Base-by-base conservation (phyloP, 2,888 invertebrate species). In the Frankliniella intonsa region DNA sequence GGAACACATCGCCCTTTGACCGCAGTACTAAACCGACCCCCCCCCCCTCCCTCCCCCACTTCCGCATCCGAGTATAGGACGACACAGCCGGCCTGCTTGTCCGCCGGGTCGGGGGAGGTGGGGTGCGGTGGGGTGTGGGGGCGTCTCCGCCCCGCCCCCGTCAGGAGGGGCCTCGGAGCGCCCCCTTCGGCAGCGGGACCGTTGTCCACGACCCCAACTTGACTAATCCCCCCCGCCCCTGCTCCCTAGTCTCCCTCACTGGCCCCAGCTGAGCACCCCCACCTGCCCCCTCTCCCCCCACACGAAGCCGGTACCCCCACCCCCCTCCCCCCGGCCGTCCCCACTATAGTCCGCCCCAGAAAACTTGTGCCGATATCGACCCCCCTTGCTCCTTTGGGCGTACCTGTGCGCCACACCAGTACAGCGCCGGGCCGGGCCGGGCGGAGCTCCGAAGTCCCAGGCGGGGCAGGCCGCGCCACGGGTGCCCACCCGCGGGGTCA, bases 121-220 rank as follows among this genome's bases (percentile, higher is more conserved):
- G 14, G 14, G 62, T 1, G 55, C 55, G 10, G 55, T 11, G 55
- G 55, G 14, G 12, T 55, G 14, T 55, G 55, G 51, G 14, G 51
- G 51, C 51, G 51, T 51, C 51, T 19, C 55, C 62, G 19, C 62
- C 11, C 62, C 62, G 12, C 62, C 62, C 11, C 69, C 69, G 69
- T 7, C 17, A 55, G 55, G 38, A 38, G n/a, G 69, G 69, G n/a
- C 22, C 69, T 69, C 55, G 55, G 38, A 19, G 55, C 55, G 55
- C 65, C n/a, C 65, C 65, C 65, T 17, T n/a, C 65, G 69, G 22
- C n/a, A 1, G 25, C 69, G 12, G 69, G 69, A 25, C 69, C 69
- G 69, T 22, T 76, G 69, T 76, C 69, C 69, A 25, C 69, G 69
- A 76, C 69, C 69, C 69, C 69, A 76, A 76, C 69, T 25, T 76